A percentile compares a stretch with the other conserved stretches of the same genome.
phyloP scores from a whole-genome alignment of 2,888 invertebrate species.

The Diarsia rubi region DNA sequence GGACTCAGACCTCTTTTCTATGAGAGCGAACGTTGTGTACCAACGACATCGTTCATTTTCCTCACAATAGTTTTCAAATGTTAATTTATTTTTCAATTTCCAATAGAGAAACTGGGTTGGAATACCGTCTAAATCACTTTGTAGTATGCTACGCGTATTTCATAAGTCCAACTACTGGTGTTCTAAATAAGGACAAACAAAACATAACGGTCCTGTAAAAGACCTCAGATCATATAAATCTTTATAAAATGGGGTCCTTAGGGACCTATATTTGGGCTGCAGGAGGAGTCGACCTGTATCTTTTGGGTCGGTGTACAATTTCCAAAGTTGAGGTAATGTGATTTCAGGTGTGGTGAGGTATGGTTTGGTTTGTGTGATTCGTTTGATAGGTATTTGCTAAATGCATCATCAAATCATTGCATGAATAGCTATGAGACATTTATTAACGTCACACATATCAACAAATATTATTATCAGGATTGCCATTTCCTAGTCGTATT shows the following conservation, averaged over 20 bases:
- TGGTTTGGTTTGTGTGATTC: too few species aligned
- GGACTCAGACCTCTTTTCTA: not conserved
- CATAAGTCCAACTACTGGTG: not conserved
- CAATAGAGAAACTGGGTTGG: not conserved
- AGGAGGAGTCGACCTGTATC: too few species aligned
- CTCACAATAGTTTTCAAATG: not conserved
- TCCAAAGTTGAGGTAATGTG: not conserved
- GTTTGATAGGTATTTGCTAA: not conserved
- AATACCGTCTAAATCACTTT: not conserved
- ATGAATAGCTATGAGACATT: not conserved
- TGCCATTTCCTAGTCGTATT: not conserved
- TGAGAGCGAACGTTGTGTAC: not conserved
- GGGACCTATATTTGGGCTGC: too few species aligned
- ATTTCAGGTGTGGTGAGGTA: not conserved
- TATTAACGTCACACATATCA: not conserved
- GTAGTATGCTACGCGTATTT: not conserved
- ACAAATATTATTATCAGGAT: not conserved
- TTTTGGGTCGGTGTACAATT: not conserved
- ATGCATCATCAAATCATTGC: not conserved
- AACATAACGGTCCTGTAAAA: not conserved
- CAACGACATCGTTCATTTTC: not conserved
- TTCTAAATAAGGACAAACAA: constrained; percentile 5
- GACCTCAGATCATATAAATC: constrained; percentile 8
- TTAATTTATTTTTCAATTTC: not conserved
- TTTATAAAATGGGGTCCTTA: constrained; percentile 6